Conservation (phyloP, 2,113 vertebrate genomes). For the rabbit (Oryctolagus cuniculus) region DNA sequence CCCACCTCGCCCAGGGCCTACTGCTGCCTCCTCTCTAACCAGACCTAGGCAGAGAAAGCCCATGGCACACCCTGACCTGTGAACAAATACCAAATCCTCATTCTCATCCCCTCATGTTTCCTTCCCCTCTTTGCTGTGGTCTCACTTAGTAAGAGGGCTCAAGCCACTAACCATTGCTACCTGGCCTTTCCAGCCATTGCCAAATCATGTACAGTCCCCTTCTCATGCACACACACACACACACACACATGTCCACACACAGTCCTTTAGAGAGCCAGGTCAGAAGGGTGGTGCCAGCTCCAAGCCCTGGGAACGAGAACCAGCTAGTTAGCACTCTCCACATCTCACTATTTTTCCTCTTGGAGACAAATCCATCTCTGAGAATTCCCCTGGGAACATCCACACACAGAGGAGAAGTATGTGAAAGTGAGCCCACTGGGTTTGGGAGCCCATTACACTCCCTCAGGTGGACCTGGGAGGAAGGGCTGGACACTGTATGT, state of each 20-base stretch:
- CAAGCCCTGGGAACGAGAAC: neutral
- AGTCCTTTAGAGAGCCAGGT: no score
- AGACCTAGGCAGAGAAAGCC: neutral
- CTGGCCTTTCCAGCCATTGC: neutral
- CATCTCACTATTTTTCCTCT: neutral
- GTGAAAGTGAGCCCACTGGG: neutral
- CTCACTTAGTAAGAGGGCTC: neutral
- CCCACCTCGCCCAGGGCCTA: accelerated
- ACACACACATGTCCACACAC: no score
- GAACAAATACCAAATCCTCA: neutral
- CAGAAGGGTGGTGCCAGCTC: no score
- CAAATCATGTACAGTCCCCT: neutral
- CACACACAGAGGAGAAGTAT: neutral
- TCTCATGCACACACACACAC: neutral
- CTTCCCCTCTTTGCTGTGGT: neutral
- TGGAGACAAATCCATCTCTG: neutral
- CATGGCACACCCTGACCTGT: neutral
- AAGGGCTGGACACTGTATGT: neutral
- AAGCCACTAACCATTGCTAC: neutral
- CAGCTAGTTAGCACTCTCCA: neutral
- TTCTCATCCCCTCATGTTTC: neutral
- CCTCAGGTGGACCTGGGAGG: neutral
- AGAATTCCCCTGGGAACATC: neutral
- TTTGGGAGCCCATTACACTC: no score
- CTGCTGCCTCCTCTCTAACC: neutral